Percentiles rank a stretch among this genome's conserved stretches.
phyloP scores from a whole-genome alignment of 2,113 vertebrate genomes.

The Eretmochelys imbricata region DNA sequence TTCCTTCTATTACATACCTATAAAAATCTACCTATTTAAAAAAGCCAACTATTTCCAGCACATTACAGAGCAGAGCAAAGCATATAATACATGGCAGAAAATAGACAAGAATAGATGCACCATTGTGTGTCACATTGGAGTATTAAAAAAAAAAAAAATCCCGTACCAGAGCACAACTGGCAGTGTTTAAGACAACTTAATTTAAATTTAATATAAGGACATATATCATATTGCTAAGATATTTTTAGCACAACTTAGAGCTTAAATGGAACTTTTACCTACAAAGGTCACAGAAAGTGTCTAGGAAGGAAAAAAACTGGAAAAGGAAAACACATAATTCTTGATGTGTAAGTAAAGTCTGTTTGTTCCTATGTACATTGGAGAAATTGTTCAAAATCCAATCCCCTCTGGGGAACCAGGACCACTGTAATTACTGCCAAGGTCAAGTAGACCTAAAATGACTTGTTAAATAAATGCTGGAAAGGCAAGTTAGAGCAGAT shows the following conservation, averaged over 20 bases:
- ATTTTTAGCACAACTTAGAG: neutral
- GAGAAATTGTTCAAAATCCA: constrained; percentile 4
- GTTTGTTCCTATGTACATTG: neutral
- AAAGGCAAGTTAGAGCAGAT: constrained; percentile 18
- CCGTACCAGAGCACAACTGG: neutral
- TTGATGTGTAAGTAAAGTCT: fast-evolving
- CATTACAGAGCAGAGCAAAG: neutral
- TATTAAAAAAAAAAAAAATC: neutral
- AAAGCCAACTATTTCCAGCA: neutral
- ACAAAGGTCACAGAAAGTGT: neutral
- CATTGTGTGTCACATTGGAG: fast-evolving
- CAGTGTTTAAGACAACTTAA: neutral
- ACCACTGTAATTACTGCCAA: constrained; percentile 39
- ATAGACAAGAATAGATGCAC: neutral
- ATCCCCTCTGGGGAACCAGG: neutral
- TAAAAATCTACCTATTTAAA: neutral
- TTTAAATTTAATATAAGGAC: neutral
- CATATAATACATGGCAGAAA: fast-evolving
- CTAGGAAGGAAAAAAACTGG: neutral
- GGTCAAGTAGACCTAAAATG: constrained; percentile 33
- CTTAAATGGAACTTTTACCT: neutral
- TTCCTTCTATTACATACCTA: neutral
- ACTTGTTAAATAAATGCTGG: constrained; percentile 1
- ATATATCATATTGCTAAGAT: neutral
- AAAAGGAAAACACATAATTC: neutral